Conservation (phyloP, 1,140 invertebrate genomes). For the Cryptotermes secundus region DNA sequence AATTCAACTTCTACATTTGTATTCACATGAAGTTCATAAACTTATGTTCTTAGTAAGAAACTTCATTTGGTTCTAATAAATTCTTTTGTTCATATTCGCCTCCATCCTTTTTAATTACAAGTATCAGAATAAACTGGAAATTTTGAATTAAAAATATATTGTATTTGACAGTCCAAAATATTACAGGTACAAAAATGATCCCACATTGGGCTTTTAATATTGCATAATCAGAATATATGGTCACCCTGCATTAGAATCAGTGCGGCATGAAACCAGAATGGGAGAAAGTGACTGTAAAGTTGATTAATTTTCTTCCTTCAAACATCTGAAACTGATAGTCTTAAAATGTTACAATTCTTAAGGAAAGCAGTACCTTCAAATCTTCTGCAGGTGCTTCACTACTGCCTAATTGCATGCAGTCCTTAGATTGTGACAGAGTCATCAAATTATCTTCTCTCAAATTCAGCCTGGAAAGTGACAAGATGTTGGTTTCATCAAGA, state of each 20-base stretch:
- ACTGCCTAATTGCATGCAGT: not conserved
- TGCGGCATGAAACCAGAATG: too few species aligned
- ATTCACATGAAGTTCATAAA: too few species aligned
- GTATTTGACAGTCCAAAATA: too few species aligned
- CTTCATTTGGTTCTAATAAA: too few species aligned
- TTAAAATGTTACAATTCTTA: not conserved
- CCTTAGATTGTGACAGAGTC: not conserved
- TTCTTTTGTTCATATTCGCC: too few species aligned
- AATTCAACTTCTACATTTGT: too few species aligned
- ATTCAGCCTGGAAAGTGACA: not conserved
- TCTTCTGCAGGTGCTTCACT: not conserved
- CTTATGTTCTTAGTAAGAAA: too few species aligned
- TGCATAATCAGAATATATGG: not conserved
- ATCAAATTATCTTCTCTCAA: not conserved
- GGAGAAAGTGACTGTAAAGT: not conserved
- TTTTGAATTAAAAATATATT: too few species aligned
- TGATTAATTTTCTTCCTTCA: not conserved
- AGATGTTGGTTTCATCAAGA: not conserved
- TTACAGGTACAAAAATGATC: too few species aligned
- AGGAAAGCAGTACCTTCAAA: not conserved
- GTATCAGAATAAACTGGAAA: too few species aligned
- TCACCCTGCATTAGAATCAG: too few species aligned
- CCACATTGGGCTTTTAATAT: not conserved
- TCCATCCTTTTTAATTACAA: too few species aligned
- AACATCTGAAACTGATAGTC: not conserved